Percentiles rank a stretch among this genome's conserved stretches.
Evolutionary conservation across 2,113 vertebrate genomes (phyloP).

Genomic region (Indicator indicator): DNA sequence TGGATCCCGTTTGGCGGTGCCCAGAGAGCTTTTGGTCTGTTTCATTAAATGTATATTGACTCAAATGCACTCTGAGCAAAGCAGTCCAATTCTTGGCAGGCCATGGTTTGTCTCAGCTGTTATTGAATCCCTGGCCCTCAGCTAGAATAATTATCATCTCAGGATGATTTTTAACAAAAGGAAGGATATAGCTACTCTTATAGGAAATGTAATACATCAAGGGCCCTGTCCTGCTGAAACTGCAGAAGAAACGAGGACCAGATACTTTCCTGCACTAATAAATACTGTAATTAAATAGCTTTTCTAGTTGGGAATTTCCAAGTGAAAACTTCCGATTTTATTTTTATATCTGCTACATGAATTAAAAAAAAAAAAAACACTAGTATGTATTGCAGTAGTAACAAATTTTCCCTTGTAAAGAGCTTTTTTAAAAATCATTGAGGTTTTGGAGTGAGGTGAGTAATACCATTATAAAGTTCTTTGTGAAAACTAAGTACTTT

Average conservation of each 20-base stretch:
- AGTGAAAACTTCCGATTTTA: neutral
- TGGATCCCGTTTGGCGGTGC: rapidly evolving
- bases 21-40: neutral
- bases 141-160: slow-evolving; percentile 40
- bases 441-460: slow-evolving; percentile 1
- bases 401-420: neutral
- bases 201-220: slow-evolving; percentile 37
- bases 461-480: slow-evolving; percentile 40
- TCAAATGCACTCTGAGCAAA: neutral
- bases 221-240: neutral
- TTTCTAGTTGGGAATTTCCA: slow-evolving; percentile 3
- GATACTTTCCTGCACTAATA: slow-evolving; percentile 36
- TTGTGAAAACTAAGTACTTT: slow-evolving; percentile 46
- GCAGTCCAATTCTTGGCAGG: neutral
- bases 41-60: neutral
- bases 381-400: neutral
- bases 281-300: slow-evolving; percentile 6
- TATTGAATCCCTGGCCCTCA: neutral
- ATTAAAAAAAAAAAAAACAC: neutral
- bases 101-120: slow-evolving; percentile 14
- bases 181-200: slow-evolving; percentile 23
- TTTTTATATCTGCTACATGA: neutral
- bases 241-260: slow-evolving; percentile 18
- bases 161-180: slow-evolving; percentile 46
- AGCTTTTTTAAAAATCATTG: neutral